These are phyloP conservation scores for Kryptolebias marmoratus DNA, from an alignment of 2,113 vertebrate species.

Conservation along the genomic window DNA sequence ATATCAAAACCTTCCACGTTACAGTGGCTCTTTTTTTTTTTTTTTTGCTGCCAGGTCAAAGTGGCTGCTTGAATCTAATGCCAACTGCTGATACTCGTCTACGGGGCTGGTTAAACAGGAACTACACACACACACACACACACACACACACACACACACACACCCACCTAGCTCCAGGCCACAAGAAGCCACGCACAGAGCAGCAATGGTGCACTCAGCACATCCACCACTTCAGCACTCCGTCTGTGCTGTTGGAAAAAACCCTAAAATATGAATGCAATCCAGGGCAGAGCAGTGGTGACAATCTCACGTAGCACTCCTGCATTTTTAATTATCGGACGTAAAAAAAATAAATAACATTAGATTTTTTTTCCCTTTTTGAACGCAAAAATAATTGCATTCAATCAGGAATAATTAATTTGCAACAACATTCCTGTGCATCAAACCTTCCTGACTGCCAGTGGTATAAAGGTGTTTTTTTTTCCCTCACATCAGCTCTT, in stretches of 20 bases:
- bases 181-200: conserved; percentile 38
- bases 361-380: too few relatives aligned
- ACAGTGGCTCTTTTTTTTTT: neutral
- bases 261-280: conserved; percentile 24
- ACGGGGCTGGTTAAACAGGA: conserved; percentile 52
- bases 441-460: conserved; percentile 32
- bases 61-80: conserved; percentile 28
- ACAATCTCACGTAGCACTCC: conserved; percentile 9
- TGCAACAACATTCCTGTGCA: conserved; percentile 24
- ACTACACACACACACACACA: conserved; percentile 10
- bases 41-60: conserved; percentile 41
- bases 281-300: conserved; percentile 5
- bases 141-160: neutral
- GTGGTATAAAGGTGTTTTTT: conserved; percentile 55
- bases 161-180: conserved; percentile 42
- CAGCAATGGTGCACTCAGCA: conserved; percentile 8
- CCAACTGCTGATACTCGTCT: conserved; percentile 39
- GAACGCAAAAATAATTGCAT: too few relatives aligned
- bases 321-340: conserved; percentile 20
- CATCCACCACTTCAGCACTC: conserved; percentile 15
- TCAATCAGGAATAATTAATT: neutral
- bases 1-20: conserved; percentile 43
- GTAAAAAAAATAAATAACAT: neutral
- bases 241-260: conserved; percentile 4
- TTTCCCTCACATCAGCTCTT: conserved; percentile 29